A percentile compares a stretch with the other conserved stretches of the same genome.
Conservation (phyloP, 2,797 vertebrate species). For the Potorous gilbertii region DNA sequence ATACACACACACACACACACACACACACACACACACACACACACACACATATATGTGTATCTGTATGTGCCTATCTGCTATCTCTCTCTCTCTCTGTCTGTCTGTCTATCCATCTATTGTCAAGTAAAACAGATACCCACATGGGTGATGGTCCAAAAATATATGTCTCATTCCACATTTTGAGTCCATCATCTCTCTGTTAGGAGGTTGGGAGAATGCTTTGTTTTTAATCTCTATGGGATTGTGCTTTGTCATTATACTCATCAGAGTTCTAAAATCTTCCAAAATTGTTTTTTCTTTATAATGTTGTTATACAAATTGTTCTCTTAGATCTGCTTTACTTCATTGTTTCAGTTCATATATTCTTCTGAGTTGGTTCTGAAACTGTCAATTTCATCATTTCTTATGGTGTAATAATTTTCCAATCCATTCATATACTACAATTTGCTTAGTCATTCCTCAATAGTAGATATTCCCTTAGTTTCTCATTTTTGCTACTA, state of each 20-base stretch:
- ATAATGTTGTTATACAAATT: neutral
- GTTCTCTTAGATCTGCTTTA: neutral
- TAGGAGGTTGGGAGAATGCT: neutral
- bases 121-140: neutral
- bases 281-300: neutral
- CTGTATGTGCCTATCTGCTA: neutral
- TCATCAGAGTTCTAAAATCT: neutral
- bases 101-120: neutral
- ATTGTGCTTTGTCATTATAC: neutral
- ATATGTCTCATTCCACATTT: neutral
- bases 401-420: neutral
- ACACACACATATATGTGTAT: neutral
- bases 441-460: neutral
- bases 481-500: neutral
- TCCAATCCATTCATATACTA: neutral
- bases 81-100: neutral
- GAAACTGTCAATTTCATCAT: neutral
- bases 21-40: too few relatives aligned
- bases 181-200: neutral
- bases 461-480: neutral
- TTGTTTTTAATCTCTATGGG: neutral
- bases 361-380: neutral
- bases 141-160: neutral
- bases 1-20: too few relatives aligned
- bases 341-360: neutral